Conservation (phyloP, 2,113 vertebrate genomes). For the Hassar affinis region DNA sequence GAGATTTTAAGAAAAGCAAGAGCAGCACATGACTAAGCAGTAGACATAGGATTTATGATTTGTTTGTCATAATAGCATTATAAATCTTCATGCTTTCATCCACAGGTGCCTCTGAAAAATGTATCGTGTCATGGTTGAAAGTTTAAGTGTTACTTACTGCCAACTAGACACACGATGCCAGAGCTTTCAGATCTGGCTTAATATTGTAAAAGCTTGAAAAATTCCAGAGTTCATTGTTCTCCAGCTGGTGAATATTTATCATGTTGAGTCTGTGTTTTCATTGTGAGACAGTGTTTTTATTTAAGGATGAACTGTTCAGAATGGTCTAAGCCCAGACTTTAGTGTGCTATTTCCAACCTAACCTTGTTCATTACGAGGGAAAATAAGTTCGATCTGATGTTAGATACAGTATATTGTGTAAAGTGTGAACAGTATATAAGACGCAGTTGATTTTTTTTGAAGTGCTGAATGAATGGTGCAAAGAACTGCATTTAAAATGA, state of each 20-base stretch:
- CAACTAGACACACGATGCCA: neutral
- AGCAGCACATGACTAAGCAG: neutral
- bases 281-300: neutral
- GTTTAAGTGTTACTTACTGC: neutral
- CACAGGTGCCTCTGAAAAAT: neutral
- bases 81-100: neutral
- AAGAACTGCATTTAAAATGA: neutral
- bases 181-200: slow-evolving; percentile 13
- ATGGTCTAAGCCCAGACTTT: neutral
- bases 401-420: neutral
- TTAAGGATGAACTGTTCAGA: neutral
- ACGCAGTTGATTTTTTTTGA: neutral
- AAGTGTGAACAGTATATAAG: neutral
- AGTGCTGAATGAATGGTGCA: neutral
- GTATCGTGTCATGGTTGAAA: neutral
- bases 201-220: slow-evolving; percentile 31
- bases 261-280: neutral
- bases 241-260: slow-evolving; percentile 36
- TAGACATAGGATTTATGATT: neutral
- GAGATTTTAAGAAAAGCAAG: neutral
- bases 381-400: neutral
- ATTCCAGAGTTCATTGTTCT: slow-evolving; percentile 20
- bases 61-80: neutral
- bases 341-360: neutral
- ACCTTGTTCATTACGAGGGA: neutral